Evolutionary conservation across 2,113 vertebrate genomes (phyloP), one percentile per base, ranked within the genome.

Genomic region (Furnarius figulus): DNA sequence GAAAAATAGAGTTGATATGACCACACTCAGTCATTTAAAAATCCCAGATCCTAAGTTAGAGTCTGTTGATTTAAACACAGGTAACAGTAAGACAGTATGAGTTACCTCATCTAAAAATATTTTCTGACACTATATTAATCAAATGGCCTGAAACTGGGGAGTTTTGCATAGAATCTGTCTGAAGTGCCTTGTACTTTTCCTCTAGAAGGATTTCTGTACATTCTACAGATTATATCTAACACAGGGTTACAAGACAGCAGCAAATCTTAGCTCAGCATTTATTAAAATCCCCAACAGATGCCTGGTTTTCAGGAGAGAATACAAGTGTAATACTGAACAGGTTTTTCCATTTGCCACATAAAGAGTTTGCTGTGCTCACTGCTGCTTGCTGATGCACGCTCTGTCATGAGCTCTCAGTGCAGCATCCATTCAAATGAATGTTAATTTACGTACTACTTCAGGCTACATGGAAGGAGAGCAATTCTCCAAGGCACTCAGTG

Each of bases 301-400:
- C 56, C 31, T n/a, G 21, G 28, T 68, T 93, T 96, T 62, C 93
- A 81, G 68, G 61, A 87, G 86, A 95, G 72, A 95, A 95, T 70
- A 90, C 80, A 82, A 89, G 55, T 40, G 61, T 72, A 84, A 93
- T 75, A 62, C 73, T 39, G 92, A 95, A 81, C 93, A 96, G 93
- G 90, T 95, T 96, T 93, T 94, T 76, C 96, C 84, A 27, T 89
- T 92, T 95, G 88, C 90, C 83, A 92, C 88, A 77, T 73, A 73
- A 87, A 90, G 90, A 52, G 63, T 81, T 88, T 84, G 65, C 92
- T 52, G 61, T 78, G 85, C 79, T 77, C 76, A 13, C 76, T 90
- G 88, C 93, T 92, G 88, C 88, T 94, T 88, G 85, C 87, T 77
- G 85, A 78, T 93, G 88, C 92, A 27, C 21, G 1, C 67, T 83